Conservation (phyloP, 1,140 invertebrate species). For the Zaprionus davidi region DNA sequence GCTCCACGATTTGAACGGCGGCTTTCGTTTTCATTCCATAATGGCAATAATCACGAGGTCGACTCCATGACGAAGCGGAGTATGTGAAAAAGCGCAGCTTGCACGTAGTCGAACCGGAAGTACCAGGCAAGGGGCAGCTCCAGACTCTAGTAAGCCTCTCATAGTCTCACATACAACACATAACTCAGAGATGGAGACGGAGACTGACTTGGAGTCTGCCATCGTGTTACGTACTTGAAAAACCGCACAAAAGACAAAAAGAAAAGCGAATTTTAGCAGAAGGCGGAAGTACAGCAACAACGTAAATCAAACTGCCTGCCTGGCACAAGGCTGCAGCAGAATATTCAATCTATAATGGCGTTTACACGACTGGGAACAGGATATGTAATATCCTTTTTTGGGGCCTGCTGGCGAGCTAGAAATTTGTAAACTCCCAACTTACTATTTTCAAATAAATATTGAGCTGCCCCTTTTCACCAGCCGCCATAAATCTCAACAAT, state of each 20-base stretch:
- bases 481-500: conserved; percentile 76
- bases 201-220: conserved; percentile 6
- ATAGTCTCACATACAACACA: conserved; percentile 67
- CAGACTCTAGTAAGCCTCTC: conserved; percentile 56
- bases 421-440: conserved; percentile 56
- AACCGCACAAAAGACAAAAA: conserved; percentile 30
- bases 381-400: conserved; percentile 79
- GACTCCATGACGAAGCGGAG: conserved; percentile 56
- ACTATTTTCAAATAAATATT: conserved; percentile 73
- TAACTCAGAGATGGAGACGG: conserved; percentile 47
- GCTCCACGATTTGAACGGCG: conserved; percentile 40
- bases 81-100: conserved; percentile 80
- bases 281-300: conserved; percentile 38
- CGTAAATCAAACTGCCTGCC: conserved; percentile 58
- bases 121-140: neutral
- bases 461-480: conserved; percentile 54
- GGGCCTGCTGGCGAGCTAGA: conserved; percentile 43
- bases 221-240: conserved; percentile 43
- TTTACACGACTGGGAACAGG: conserved; percentile 78
- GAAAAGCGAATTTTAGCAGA: conserved; percentile 6
- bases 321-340: conserved; percentile 39
- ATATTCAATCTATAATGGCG: conserved; percentile 80
- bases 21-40: conserved; percentile 73
- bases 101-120: conserved; percentile 48
- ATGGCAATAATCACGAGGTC: conserved; percentile 70